These are phyloP conservation scores for Chalcosyrphus nemorum DNA, from an alignment of 2,888 invertebrate genomes.

Conservation along the genomic window DNA sequence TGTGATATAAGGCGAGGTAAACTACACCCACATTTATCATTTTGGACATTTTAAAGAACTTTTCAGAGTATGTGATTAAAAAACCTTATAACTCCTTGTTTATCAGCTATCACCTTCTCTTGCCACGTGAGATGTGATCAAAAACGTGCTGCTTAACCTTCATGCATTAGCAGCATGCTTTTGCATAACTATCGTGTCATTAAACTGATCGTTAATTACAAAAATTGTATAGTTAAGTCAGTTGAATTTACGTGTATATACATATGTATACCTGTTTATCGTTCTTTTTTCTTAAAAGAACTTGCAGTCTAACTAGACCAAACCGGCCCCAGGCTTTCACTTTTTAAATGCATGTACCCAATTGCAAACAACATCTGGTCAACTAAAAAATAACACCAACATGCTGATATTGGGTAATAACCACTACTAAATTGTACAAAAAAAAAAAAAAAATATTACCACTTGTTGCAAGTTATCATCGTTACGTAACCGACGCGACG, in stretches of 20 bases:
- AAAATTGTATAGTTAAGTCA: too few relatives aligned
- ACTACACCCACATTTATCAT: background rate
- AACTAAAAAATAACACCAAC: conserved; percentile 6
- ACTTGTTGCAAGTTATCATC: conserved; percentile 46
- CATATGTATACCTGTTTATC: background rate
- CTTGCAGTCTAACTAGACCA: conserved; percentile 31
- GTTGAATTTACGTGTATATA: too few relatives aligned
- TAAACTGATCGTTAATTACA: background rate
- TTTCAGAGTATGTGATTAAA: background rate
- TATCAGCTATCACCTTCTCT: too few relatives aligned
- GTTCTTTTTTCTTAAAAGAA: conserved; percentile 21
- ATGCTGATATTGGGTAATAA: conserved; percentile 40
- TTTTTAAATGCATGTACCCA: conserved; percentile 39
- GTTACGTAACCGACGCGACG: background rate
- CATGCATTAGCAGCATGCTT: background rate
- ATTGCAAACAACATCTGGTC: conserved; percentile 50
- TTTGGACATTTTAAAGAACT: background rate
- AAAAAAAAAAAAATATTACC: background rate
- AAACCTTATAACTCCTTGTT: too few relatives aligned
- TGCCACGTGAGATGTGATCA: background rate
- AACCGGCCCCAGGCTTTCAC: conserved; percentile 40
- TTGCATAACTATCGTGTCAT: background rate
- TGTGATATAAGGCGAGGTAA: background rate
- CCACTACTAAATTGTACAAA: conserved; percentile 29
- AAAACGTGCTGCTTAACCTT: background rate